A percentile compares a stretch with the other conserved stretches of the same genome.
phyloP scores from a whole-genome alignment of 2,797 vertebrate genomes.

The Brachyalestes nurse region DNA sequence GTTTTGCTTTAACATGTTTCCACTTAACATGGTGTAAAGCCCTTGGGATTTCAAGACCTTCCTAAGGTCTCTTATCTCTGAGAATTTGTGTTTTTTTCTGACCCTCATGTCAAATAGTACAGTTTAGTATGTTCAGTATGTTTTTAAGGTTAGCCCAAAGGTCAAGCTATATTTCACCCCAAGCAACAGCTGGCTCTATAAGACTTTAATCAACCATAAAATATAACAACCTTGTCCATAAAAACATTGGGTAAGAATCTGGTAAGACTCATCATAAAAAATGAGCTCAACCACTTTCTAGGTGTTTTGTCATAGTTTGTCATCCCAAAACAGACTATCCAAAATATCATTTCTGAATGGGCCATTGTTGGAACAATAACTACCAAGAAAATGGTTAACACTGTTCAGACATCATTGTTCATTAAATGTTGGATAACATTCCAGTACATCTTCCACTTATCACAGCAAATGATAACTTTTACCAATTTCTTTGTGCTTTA shows the following conservation, averaged over 20 bases:
- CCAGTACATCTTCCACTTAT: not conserved
- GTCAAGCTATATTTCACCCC: conserved; percentile 9
- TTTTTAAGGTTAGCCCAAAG: not conserved
- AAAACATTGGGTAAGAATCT: not conserved
- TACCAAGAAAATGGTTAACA: not conserved
- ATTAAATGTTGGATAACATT: not conserved
- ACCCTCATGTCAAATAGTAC: conserved; percentile 9
- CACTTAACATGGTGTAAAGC: conserved; percentile 22
- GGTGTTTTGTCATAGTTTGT: not conserved
- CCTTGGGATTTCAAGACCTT: conserved; percentile 10
- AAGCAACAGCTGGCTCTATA: not conserved
- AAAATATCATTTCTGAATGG: no score
- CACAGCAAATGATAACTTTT: not conserved
- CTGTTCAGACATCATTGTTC: not conserved
- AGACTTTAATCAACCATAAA: conserved; percentile 8
- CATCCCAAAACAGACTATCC: not conserved
- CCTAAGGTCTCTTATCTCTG: conserved; percentile 29
- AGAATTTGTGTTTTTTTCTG: conserved; percentile 25
- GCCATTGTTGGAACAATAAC: not conserved
- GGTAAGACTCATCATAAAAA: not conserved
- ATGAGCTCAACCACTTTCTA: not conserved
- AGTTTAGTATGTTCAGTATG: not conserved
- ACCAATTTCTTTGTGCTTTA: not conserved
- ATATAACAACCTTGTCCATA: conserved; percentile 7
- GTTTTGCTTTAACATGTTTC: no score